Evolutionary conservation across 1,140 invertebrate species (phyloP), one percentile per base, ranked within the genome.

Genomic region (Phymastichus coffea): DNA sequence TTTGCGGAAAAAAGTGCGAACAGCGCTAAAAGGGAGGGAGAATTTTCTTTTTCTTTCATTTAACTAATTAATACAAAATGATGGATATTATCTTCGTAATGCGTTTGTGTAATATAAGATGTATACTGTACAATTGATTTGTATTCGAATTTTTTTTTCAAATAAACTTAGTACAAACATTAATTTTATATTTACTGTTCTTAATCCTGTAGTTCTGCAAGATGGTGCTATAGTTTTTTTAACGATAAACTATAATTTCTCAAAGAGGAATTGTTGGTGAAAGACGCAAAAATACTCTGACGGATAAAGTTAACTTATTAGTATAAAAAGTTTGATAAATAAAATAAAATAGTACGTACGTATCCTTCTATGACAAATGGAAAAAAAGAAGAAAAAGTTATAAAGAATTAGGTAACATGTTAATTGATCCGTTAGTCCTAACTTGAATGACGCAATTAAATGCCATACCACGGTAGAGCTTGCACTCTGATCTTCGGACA

Each of bases 91-190:
- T 64, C 65, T 67, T 67, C n/a, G 64, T 67, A 71, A 74, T 65
- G 68, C 66, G 60, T 63, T 68, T 68, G 65, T 73, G 69, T 62
- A 66, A 67, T 68, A 68, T 68, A 74, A 70, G 68, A 71, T 71
- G 66, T 72, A 75, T 63, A 72, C 67, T 76, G 72, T 74, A 75
- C 68, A 73, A 73, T 75, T 74, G 26, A 75, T 75, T 75, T 76
- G 73, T 76, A 76, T 73, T 64, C 66, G 59, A 72, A 70, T 64
- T 74, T 74, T 72, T 76, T 76, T 75, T 71, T 74, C 72, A 69
- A 75, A 75, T 75, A 76, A 75, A 71, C 57, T 75, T 76, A 75
- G 74, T 76, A 74, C 72, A 76, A 76, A 76, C 61, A 71, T 38
- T 48, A 33, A 33, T 33, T 33, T 33, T 33, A 12, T 25, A 9